Evolutionary conservation across 2,888 invertebrate genomes (phyloP), one percentile per base, ranked within the genome.

Genomic region (Tenthredo distinguenda): DNA sequence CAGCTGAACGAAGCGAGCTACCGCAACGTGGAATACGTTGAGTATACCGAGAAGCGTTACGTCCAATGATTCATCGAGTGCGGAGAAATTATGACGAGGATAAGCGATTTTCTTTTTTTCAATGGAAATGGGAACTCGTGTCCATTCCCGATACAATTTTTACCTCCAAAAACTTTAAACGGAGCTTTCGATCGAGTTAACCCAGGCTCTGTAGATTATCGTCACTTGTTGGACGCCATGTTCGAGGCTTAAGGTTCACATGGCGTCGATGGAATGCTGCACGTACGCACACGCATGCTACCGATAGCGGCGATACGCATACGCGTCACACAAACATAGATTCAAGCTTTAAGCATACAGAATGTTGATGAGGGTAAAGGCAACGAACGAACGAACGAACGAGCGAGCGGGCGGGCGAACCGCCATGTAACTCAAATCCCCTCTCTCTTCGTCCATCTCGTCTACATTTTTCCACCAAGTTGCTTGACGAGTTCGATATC

Each of bases 141-240:
- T 47, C 43, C 43, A 2, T 47, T 47, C 9, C 43, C 12, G 43
- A 1, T 43, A 6, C 12, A 18, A 47, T 47, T 47, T 15, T 47
- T 7, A 55, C n/a, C 6, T 7, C 12, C n/a, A 55, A 55, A n/a
- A n/a, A 55, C 18, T 55, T 50, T 0, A 0, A 50, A 31, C 1
- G 7, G 15, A 26, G 26, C 10, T 65, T 72, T 40, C 18, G n/a
- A 55, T 37, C 40, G 62, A 62, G 47, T 68, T 31, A 34, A 68
- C 31, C 83, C 47, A 68, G 68, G 31, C 68, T 65, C 81, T 43
- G 83, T 43, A 26, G 76, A 68, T 47, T 72, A 84, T 79, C 74
- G 62, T 74, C 86, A 87, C 74, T 85, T 72, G 89, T 87, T 87
- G 87, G 88, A 87, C 88, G 88, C 89, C 88, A 90, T 90, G 74